These are phyloP conservation scores for Zoanthus sansibaricus DNA, from an alignment of 92 coral and sea anemone genomes.

Conservation along the genomic window DNA sequence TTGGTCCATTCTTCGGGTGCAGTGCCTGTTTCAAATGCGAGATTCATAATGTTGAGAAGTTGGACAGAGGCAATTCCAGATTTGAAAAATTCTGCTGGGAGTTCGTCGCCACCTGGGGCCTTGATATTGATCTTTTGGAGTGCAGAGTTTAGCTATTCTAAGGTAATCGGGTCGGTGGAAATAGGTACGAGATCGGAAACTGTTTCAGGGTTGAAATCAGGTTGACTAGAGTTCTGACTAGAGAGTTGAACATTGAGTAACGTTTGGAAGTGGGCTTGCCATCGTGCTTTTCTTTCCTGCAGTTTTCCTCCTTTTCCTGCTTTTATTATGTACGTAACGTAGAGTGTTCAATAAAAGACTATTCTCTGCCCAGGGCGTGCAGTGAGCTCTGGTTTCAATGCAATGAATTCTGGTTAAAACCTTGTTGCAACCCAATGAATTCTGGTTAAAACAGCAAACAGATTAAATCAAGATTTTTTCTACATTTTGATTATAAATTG, in stretches of 20 bases:
- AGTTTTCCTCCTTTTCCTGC: background rate
- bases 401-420: too few species aligned
- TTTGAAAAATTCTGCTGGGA: slow-evolving; percentile 7
- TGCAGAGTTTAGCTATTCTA: background rate
- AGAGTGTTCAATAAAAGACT: too few species aligned
- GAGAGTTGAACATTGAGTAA: slow-evolving; percentile 5
- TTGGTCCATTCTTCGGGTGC: slow-evolving; percentile 23
- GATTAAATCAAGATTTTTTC: too few species aligned
- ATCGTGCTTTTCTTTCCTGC: background rate
- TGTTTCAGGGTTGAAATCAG: background rate
- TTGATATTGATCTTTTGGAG: background rate
- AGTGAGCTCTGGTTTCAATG: too few species aligned
- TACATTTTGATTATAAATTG: too few species aligned
- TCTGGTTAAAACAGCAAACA: too few species aligned
- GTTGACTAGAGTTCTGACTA: slow-evolving; percentile 15
- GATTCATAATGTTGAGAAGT: slow-evolving; percentile 20
- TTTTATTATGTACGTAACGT: too few species aligned
- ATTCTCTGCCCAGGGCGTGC: too few species aligned
- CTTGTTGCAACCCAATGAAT: too few species aligned
- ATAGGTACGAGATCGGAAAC: background rate
- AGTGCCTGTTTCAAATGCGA: slow-evolving; percentile 19
- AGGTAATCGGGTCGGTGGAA: background rate
- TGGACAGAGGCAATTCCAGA: slow-evolving; percentile 21
- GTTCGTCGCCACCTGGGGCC: slow-evolving; percentile 13
- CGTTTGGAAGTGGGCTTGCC: slow-evolving; percentile 20